Percentiles rank a stretch among this genome's conserved stretches.
Conservation (phyloP, 2,888 invertebrate species). For the Cerastoderma edule region DNA sequence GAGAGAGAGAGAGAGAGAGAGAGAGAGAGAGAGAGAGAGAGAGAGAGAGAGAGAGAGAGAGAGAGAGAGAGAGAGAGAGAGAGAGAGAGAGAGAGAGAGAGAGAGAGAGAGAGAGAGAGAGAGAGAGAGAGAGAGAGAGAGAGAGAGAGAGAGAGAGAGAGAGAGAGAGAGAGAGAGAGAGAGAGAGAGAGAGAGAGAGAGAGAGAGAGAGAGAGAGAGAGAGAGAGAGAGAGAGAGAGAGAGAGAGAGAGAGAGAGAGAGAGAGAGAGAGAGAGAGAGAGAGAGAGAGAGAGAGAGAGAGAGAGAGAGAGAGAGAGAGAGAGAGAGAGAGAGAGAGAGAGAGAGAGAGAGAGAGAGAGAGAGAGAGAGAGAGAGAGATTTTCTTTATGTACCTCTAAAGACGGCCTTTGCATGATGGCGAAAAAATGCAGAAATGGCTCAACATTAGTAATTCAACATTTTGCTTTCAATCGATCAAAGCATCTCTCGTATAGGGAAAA, state of each 20-base stretch:
- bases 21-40: slow-evolving; percentile 24
- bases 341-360: slow-evolving; percentile 27
- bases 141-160: slow-evolving; percentile 26
- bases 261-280: slow-evolving; percentile 28
- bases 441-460: no score
- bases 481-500: no score
- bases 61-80: slow-evolving; percentile 26
- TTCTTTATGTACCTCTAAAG: no score
- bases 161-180: slow-evolving; percentile 28
- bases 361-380: slow-evolving; percentile 1
- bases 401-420: no score
- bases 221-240: slow-evolving; percentile 29
- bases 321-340: slow-evolving; percentile 16
- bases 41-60: slow-evolving; percentile 15
- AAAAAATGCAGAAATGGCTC: no score
- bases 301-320: slow-evolving; percentile 25
- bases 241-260: slow-evolving; percentile 33
- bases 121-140: slow-evolving; percentile 30
- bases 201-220: slow-evolving; percentile 32
- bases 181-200: slow-evolving; percentile 31
- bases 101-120: slow-evolving; percentile 30
- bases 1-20: slow-evolving; percentile 18
- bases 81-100: slow-evolving; percentile 26
- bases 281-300: slow-evolving; percentile 24
- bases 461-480: no score